Evolutionary conservation across 92 coral and sea anemone genomes (phyloP), one percentile per base, ranked within the genome.

Genomic region (Bergia puertoricense): DNA sequence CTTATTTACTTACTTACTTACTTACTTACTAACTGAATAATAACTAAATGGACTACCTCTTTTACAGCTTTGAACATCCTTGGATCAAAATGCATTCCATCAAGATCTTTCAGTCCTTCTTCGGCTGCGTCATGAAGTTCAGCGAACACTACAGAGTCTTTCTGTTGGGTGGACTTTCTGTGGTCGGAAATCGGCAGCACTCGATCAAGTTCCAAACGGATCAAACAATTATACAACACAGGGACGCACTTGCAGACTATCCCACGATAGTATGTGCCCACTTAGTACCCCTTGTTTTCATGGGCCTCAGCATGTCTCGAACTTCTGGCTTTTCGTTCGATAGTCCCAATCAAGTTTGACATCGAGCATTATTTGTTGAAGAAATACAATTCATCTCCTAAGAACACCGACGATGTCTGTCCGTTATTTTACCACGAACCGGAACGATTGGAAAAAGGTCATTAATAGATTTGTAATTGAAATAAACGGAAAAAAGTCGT

Each of bases 41-140:
- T 68, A n/a, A 4, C 74, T 8, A 68, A 68, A 80, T 20, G 68
- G n/a, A 80, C 62, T 87, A 93, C 98, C 95, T 96, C 98, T 83
- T 91, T 92, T 56, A 94, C 89, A 6, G 98, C 98, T 46, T 96
- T 96, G 81, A 94, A 96, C 86, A 91, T 89, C 11, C 82, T 93
- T 1, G 97, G 98, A 83, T 96, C 98, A 87, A 96, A 96, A 37
- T 92, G 93, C 92, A 95, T 90, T 42, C 92, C 94, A 59, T 92
- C 98, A 39, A 92, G 94, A 48, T 79, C 85, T 15, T 85, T 91
- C 83, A 93, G 84, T 22, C 93, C 93, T 65, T 93, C 86, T 65
- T 91, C 93, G 6, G 94, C 72, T 22, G 90, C 89, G 40, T 90
- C 98, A 10, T 95, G 94, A 13, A 95, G 93, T 13, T 93, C 92